phyloP scores from a whole-genome alignment of 92 coral and sea anemone genomes.

The Epizoanthus illoricatus region DNA sequence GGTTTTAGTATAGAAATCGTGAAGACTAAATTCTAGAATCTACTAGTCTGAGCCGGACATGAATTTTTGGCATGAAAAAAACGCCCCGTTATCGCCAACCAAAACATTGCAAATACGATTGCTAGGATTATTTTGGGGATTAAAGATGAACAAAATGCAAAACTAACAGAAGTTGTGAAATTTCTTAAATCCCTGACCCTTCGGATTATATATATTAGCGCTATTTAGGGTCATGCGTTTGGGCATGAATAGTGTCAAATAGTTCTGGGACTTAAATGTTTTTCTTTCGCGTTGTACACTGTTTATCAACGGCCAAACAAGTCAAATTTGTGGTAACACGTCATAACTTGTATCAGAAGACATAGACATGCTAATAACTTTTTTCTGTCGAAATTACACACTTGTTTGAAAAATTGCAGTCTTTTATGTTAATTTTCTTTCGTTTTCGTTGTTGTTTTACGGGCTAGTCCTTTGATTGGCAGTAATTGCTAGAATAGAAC shows the following conservation, averaged over 20 bases:
- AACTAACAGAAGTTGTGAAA: slow-evolving; percentile 2
- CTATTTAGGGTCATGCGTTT: neutral
- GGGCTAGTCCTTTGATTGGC: slow-evolving; percentile 22
- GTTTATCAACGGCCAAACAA: neutral
- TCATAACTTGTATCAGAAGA: neutral
- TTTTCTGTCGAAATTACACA: slow-evolving; percentile 21
- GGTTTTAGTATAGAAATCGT: neutral
- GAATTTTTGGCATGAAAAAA: slow-evolving; percentile 1
- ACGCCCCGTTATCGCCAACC: slow-evolving; percentile 6
- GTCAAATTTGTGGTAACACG: neutral
- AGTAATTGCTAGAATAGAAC: slow-evolving; percentile 11
- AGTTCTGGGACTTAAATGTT: neutral
- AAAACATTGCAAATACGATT: neutral
- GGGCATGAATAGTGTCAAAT: neutral
- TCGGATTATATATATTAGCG: neutral
- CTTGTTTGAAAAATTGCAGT: slow-evolving; percentile 23
- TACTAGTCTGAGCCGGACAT: neutral
- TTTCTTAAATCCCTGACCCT: slow-evolving; percentile 18
- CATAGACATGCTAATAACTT: slow-evolving; percentile 17
- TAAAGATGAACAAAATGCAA: slow-evolving; percentile 9
- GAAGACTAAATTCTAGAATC: neutral
- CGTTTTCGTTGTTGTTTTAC: neutral
- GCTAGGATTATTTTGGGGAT: neutral
- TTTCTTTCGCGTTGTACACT: neutral
- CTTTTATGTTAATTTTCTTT: slow-evolving; percentile 24